These are phyloP conservation scores for Atta cephalotes DNA, from an alignment of 1,140 invertebrate species.

Conservation along the genomic window DNA sequence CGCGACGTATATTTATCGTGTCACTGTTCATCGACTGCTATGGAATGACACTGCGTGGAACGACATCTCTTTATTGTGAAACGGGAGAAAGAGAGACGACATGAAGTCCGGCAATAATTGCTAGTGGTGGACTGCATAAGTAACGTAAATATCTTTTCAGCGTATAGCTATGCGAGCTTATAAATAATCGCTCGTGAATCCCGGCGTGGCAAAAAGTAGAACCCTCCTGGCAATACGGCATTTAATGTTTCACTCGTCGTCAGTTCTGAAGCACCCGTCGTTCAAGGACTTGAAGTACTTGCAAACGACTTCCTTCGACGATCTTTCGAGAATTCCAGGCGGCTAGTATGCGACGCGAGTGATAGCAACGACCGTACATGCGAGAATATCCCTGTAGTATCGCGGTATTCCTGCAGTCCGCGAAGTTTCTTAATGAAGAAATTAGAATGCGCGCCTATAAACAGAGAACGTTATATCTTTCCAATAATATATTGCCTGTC, in stretches of 20 bases:
- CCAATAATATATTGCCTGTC: neutral
- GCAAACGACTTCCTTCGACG: conserved; percentile 41
- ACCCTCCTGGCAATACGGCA: conserved; percentile 66
- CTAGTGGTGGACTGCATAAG: conserved; percentile 16
- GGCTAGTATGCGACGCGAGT: conserved; percentile 2
- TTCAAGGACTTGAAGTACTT: conserved; percentile 62
- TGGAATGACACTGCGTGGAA: conserved; percentile 9
- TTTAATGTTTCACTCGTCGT: conserved; percentile 66
- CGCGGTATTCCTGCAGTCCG: neutral
- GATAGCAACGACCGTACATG: conserved; percentile 1
- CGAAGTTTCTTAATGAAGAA: conserved; percentile 23
- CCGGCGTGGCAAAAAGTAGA: conserved; percentile 57
- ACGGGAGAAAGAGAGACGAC: conserved; percentile 37
- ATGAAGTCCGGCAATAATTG: conserved; percentile 65
- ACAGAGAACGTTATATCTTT: conserved; percentile 11
- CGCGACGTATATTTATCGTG: conserved; percentile 22
- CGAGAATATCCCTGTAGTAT: conserved; percentile 1
- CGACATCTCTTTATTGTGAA: conserved; percentile 5
- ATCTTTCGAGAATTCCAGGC: conserved; percentile 56
- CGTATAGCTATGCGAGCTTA: conserved; percentile 47
- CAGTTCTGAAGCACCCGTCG: conserved; percentile 50
- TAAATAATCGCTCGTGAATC: conserved; percentile 58
- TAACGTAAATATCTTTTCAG: conserved; percentile 54
- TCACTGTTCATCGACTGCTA: conserved; percentile 29
- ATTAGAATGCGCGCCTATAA: neutral